These are phyloP conservation scores for Alauda arvensis DNA, from an alignment of 2,797 vertebrate genomes.

Conservation along the genomic window DNA sequence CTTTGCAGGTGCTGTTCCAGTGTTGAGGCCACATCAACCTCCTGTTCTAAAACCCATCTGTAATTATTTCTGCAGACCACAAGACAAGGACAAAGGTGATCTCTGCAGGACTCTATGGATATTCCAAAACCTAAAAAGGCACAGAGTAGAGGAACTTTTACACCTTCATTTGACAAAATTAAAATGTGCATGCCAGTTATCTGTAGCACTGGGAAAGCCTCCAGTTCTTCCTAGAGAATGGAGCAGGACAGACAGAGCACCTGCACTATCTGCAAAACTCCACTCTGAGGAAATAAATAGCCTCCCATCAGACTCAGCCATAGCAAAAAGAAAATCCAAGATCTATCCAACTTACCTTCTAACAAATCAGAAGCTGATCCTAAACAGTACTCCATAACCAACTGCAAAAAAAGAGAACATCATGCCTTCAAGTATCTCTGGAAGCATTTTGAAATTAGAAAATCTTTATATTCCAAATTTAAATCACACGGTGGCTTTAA, in stretches of 20 bases:
- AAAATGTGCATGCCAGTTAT: not conserved
- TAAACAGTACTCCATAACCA: slow-evolving; percentile 99
- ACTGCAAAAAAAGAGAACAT: slow-evolving; percentile 72
- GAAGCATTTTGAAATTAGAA: not conserved
- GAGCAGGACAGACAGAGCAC: not conserved
- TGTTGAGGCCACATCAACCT: not conserved
- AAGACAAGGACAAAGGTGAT: not conserved
- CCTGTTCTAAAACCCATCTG: not conserved
- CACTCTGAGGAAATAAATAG: not conserved
- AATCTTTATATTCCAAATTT: not conserved
- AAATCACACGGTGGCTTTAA: not conserved
- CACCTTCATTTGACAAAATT: not conserved
- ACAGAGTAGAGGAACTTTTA: not conserved
- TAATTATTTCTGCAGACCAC: not conserved
- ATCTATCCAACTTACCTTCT: slow-evolving; percentile 82
- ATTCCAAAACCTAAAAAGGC: not conserved
- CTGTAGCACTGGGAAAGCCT: not conserved
- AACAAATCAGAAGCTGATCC: slow-evolving; percentile 96
- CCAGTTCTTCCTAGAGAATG: not conserved
- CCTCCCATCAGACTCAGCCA: not conserved
- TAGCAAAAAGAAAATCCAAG: not conserved
- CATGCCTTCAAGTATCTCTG: not conserved
- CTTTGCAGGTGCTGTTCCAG: not conserved
- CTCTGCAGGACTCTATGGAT: slow-evolving; percentile 8
- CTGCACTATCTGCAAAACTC: not conserved